phyloP scores from a whole-genome alignment of 2,888 invertebrate species.

The Toxonevra muliebris region DNA sequence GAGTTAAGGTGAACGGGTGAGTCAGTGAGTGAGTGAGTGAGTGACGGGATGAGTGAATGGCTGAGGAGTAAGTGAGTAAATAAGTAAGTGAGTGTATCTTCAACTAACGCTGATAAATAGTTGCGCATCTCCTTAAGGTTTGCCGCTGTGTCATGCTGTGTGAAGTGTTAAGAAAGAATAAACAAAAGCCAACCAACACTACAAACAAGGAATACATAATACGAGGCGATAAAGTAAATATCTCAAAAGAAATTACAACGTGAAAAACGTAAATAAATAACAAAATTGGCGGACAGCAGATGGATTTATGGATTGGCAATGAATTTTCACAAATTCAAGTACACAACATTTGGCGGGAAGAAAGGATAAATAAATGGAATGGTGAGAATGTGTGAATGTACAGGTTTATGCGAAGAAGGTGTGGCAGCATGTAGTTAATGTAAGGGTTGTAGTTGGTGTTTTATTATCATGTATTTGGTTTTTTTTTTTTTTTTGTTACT shows the following conservation, averaged over 20 bases:
- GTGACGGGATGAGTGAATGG: too few species aligned
- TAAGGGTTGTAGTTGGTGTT: too few species aligned
- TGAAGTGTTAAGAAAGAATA: constrained; percentile 6
- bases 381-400: too few species aligned
- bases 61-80: not conserved
- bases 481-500: too few species aligned
- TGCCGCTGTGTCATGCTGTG: constrained; percentile 25
- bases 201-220: too few species aligned
- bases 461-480: too few species aligned
- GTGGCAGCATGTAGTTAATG: too few species aligned
- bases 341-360: constrained; percentile 33
- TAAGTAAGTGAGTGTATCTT: not conserved
- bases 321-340: constrained; percentile 31
- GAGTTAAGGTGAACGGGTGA: not conserved
- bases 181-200: not conserved
- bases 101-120: constrained; percentile 23
- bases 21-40: not conserved
- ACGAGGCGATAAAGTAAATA: too few species aligned
- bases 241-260: constrained; percentile 30
- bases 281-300: constrained; percentile 54
- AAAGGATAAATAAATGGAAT: not conserved
- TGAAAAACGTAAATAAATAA: constrained; percentile 55
- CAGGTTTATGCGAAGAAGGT: too few species aligned
- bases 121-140: constrained; percentile 51
- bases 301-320: constrained; percentile 48